Evolutionary conservation across 2,888 invertebrate genomes (phyloP), one percentile per base, ranked within the genome.

Genomic region (Mactromeris polynyma): DNA sequence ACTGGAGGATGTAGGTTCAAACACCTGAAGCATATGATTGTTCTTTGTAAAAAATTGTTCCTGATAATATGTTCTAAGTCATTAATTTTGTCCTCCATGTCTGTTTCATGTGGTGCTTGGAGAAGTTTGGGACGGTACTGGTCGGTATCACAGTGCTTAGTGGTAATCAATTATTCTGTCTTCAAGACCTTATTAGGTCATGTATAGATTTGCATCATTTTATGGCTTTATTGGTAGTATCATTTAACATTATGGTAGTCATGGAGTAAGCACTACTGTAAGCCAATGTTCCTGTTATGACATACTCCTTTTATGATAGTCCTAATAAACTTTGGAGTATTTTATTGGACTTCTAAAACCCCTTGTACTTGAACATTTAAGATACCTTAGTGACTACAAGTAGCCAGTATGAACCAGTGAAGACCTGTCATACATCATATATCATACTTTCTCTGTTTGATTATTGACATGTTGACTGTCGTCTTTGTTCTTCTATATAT

Each of bases 391-490:
- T 19, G 33, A 33, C 14, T 17, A 73, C 33, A 26, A 26, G 73
- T 73, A 73, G 73, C 36, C 36, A 17, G 19, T 14, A 36, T 73
- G 19, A 33, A 73, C 31, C 21, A 0, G 54, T 54, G n/a, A 81
- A 58, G 81, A 19, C 21, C 9, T 51, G 31, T 40, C 82, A 82
- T 82, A 40, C 82, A 64, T 82, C 82, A 82, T 82, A 64, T 33
- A 19, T 73, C n/a, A 73, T 33, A 73, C 26, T 36, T 9, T 40
- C 33, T n/a, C 38, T 64, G 69, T 82, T 82, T 40, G 64, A 82
- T 69, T 82, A 82, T 69, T 82, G 82, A 82, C 82, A 82, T 82
- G 40, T 82, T 69, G 9, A 64, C 82, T 82, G 82, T 42, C 69
- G 58, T 40, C 82, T 69, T 69, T 64, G 80, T 81, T 33, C 42